Evolutionary conservation across 2,888 invertebrate species (phyloP), one percentile per base, ranked within the genome.

Genomic region (Agrochola lota): DNA sequence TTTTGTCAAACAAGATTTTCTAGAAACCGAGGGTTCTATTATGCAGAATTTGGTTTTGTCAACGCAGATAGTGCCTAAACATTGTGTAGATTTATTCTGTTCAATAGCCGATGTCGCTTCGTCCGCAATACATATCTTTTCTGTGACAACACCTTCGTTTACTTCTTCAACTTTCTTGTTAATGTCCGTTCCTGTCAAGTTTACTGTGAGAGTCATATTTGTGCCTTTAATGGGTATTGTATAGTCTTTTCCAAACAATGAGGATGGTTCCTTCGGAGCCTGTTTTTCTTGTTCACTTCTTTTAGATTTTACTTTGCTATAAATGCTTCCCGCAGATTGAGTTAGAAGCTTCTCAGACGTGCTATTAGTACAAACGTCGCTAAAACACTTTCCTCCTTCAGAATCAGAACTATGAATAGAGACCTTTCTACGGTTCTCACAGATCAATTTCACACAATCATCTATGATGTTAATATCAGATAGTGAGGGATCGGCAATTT

Each of bases 161-260:
- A 83, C 64, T 68, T 76, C 60, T 35, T 81, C 83, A 1, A 64
- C 49, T 67, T 76, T 74, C 11, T 57, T 72, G 67, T 77, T 85
- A n/a, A 30, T 75, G 66, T 89, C 87, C 52, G 84, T 83, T 8
- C 90, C 85, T 30, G 88, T 92, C 78, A 94, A 90, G 70, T 87
- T 93, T 6, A 95, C 94, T 88, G 91, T 93, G 15, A 96, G 89
- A 40, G 93, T 95, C 95, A 96, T 95, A 83, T 96, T 96, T 63
- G 96, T 96, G n/a, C 95, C 96, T 85, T 94, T 91, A 80, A 96
- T 94, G 26, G 96, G 96, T 85, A 96, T 94, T 11, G 91, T 91
- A 76, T 92, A 95, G 78, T 95, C 81, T 62, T 81, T 85, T 12
- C 20, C 71, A 35, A 23, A 23, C 0, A 30, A 23, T 43, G 70